phyloP scores from a whole-genome alignment of 2,888 invertebrate genomes.

The Rotaria sp. region DNA sequence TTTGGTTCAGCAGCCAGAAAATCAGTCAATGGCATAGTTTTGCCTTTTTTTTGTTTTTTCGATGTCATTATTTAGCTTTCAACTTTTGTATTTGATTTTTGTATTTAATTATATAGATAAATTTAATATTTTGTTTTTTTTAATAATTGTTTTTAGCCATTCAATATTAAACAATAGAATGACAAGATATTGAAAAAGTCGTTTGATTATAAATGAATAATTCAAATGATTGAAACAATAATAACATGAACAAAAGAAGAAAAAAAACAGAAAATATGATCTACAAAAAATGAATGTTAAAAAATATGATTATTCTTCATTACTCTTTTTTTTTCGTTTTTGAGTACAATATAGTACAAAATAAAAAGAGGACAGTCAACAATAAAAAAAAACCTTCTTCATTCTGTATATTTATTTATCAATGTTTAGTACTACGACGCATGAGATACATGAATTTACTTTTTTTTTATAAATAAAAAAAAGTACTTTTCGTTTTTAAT shows the following conservation, averaged over 20 bases:
- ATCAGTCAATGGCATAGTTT: conserved; percentile 70
- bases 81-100: not conserved
- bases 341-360: not conserved
- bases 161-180: not conserved
- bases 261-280: not conserved
- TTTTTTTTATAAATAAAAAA: too few species aligned
- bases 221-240: not conserved
- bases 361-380: not conserved
- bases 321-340: not conserved
- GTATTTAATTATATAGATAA: not conserved
- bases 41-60: conserved; percentile 76
- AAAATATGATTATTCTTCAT: not conserved
- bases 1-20: conserved; percentile 68
- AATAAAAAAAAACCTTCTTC: not conserved
- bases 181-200: not conserved
- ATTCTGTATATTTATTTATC: not conserved
- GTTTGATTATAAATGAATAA: not conserved
- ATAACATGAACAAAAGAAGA: not conserved
- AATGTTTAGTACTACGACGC: not conserved
- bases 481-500: not conserved
- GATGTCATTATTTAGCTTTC: conserved; percentile 62
- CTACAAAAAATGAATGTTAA: not conserved
- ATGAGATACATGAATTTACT: too few species aligned
- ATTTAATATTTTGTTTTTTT: not conserved
- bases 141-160: not conserved